Conservation (phyloP, 2,113 vertebrate genomes). For the Onychorhynchus coronatus region DNA sequence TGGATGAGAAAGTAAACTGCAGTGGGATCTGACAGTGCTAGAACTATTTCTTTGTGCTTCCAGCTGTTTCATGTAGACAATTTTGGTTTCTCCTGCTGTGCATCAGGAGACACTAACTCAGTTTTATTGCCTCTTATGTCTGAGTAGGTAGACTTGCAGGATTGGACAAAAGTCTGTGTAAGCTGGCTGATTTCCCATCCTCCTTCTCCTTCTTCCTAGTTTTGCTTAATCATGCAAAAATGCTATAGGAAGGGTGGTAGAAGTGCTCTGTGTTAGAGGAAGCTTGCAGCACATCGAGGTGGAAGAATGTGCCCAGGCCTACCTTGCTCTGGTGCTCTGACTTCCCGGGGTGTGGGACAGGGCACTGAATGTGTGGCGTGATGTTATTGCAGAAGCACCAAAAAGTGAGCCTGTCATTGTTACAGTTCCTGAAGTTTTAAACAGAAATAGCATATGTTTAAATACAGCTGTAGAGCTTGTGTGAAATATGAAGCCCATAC, state of each 20-base stretch:
- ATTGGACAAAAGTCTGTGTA: not conserved
- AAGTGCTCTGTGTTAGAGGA: not conserved
- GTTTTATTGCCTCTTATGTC: not conserved
- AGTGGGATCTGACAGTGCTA: not conserved
- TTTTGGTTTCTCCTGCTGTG: constrained; percentile 31
- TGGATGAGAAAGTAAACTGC: not conserved
- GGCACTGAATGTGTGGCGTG: not conserved
- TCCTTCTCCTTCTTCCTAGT: not conserved
- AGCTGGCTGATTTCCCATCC: not conserved
- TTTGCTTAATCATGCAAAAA: not conserved
- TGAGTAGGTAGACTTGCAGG: not conserved
- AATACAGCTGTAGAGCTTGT: not conserved
- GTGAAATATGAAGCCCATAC: not conserved
- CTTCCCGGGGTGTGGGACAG: not conserved
- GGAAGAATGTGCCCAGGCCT: accelerated
- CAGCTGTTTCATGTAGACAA: not conserved
- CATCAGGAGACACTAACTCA: not conserved
- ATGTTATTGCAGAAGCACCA: not conserved
- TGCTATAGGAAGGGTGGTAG: not conserved
- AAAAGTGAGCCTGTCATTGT: not conserved
- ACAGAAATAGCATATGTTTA: not conserved
- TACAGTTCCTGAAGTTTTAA: not conserved
- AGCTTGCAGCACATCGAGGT: not conserved
- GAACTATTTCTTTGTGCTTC: not conserved
- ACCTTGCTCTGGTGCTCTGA: not conserved